Evolutionary conservation across 2,113 vertebrate species (phyloP), one percentile per base, ranked within the genome.

Genomic region (Scatophagus argus): DNA sequence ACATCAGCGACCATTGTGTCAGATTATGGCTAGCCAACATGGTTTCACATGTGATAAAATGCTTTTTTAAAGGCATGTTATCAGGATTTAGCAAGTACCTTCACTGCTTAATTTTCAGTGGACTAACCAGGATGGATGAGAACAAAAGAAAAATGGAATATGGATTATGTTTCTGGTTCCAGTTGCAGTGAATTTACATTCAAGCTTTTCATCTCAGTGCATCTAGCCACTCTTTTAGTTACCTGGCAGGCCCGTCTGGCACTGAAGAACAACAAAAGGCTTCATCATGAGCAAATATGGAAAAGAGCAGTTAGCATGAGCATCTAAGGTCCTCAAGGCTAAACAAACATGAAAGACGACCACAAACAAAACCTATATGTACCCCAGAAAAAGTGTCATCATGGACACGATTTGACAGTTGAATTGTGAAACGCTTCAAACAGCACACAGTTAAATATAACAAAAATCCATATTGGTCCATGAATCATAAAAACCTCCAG

Each of bases 161-260:
- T 12, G 31, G 17, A 6, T 23, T 41, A 17, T 46, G 47, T 68
- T 47, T 47, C 19, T 5, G 12, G 29, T 47, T 66, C 54, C 8
- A 25, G 52, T 19, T 38, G 8, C 21, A 29, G 32, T 36, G 29
- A n/a, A n/a, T n/a, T n/a, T n/a, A n/a, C n/a, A n/a, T n/a, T n/a
- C n/a, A n/a, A n/a, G n/a, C n/a, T n/a, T n/a, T n/a, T n/a, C n/a
- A 59, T 60, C 36, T 54, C 43, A 64, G 39, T 74, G 59, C 51
- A 47, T 61, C 25, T 27, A 38, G n/a, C 12, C 5, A 0, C 25
- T 67, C 16, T 67, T 61, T 52, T 4, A 51, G 49, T 43, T 25
- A 14, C 21, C 2, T 1, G 39, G 13, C 1, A 38, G 61, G 56
- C 17, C 47, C 31, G 58, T 63, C 23, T 49, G 39, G 31, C 32